A percentile compares a stretch with the other conserved stretches of the same genome.
Evolutionary conservation across 2,113 vertebrate genomes (phyloP).

Genomic region (Speoplatyrhinus poulsoni): DNA sequence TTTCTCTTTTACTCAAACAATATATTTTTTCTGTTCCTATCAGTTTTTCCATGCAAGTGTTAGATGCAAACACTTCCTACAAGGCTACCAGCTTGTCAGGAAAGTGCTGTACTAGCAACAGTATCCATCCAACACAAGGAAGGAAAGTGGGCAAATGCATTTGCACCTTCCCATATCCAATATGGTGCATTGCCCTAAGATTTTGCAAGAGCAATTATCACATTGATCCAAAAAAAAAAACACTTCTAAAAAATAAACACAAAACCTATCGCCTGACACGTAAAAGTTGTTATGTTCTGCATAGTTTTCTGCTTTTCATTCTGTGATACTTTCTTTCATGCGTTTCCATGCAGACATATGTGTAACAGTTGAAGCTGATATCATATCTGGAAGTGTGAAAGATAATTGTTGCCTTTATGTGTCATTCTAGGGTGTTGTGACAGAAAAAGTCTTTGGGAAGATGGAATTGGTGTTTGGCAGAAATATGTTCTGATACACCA

Average conservation of each 20-base stretch:
- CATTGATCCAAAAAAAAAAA: conserved; percentile 52
- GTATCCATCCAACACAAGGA: conserved; percentile 30
- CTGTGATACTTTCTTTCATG: conserved; percentile 60
- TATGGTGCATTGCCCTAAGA: conserved; percentile 61
- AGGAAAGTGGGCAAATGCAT: conserved; percentile 35
- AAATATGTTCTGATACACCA: neutral
- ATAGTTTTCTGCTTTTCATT: conserved; percentile 52
- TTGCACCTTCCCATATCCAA: conserved; percentile 68
- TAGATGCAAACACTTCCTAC: conserved; percentile 30
- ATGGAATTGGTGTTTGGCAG: conserved; percentile 48
- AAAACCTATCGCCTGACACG: conserved; percentile 57
- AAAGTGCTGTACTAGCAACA: conserved; percentile 50
- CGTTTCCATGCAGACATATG: conserved; percentile 67
- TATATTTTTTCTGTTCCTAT: conserved; percentile 38
- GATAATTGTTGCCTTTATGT: conserved; percentile 64
- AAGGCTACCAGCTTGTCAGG: conserved; percentile 49
- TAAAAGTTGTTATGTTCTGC: conserved; percentile 64
- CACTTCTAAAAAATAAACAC: neutral
- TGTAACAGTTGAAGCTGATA: conserved; percentile 71
- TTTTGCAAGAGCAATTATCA: conserved; percentile 73
- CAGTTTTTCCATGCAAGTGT: conserved; percentile 18
- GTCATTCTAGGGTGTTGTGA: conserved; percentile 60
- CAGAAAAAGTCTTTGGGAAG: conserved; percentile 56
- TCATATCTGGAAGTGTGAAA: conserved; percentile 71
- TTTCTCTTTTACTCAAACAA: conserved; percentile 35